phyloP scores from a whole-genome alignment of 2,797 vertebrate genomes.

The Sandelia bainsii region DNA sequence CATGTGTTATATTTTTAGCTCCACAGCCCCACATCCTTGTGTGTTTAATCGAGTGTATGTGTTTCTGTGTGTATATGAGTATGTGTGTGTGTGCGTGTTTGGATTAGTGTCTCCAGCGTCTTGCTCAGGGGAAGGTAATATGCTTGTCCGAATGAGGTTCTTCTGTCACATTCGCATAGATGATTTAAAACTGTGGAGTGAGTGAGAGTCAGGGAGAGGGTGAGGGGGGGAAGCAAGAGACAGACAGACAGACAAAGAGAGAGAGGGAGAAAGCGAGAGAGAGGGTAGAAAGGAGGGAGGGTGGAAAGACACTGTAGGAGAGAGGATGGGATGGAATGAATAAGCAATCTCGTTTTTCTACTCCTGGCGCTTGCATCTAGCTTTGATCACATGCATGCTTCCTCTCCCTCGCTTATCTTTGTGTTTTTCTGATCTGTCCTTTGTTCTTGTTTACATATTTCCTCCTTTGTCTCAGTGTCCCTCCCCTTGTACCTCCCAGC shows the following conservation, averaged over 20 bases:
- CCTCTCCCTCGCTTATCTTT: conserved; percentile 58
- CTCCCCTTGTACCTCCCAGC: conserved; percentile 54
- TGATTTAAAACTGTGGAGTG: conserved; percentile 71
- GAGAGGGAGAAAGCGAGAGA: conserved; percentile 28
- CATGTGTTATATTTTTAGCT: conserved; percentile 82
- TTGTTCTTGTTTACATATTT: conserved; percentile 60
- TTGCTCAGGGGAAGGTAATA: conserved; percentile 84
- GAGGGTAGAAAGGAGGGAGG: conserved; percentile 46
- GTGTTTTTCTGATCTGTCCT: conserved; percentile 61
- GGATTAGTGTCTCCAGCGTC: conserved; percentile 82
- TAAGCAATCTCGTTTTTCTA: conserved; percentile 82
- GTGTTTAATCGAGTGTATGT: conserved; percentile 76
- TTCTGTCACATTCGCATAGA: conserved; percentile 70
- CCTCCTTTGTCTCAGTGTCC: conserved; percentile 61
- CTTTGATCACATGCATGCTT: conserved; percentile 76
- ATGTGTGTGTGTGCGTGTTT: conserved; percentile 55
- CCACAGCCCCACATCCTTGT: conserved; percentile 75
- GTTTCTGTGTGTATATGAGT: conserved; percentile 47
- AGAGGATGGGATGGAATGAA: conserved; percentile 81
- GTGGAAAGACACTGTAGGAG: conserved; percentile 65
- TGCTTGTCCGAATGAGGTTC: conserved; percentile 75
- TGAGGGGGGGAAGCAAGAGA: conserved; percentile 36
- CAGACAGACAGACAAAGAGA: conserved; percentile 41
- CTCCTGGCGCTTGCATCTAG: conserved; percentile 76
- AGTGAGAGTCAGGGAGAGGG: conserved; percentile 43